Conservation (phyloP, 2,888 invertebrate species). For the Crioceris asparagi region DNA sequence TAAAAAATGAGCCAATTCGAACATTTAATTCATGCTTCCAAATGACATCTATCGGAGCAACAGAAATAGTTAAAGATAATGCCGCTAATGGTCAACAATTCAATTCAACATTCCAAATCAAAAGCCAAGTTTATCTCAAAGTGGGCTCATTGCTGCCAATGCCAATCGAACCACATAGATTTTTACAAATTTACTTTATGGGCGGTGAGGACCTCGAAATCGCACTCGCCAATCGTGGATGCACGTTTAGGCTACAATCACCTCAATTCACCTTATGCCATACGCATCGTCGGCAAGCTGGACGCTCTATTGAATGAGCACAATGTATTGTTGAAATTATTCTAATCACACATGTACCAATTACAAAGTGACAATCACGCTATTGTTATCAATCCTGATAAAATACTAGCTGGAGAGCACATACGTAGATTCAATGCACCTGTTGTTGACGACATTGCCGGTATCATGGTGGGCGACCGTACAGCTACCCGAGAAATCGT, state of each 20-base stretch:
- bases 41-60: too few relatives aligned
- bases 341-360: background rate
- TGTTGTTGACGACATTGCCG: background rate
- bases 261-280: constrained; percentile 4
- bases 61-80: too few relatives aligned
- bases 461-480: background rate
- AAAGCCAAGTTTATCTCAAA: constrained; percentile 4
- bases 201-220: too few relatives aligned
- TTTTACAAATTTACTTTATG: too few relatives aligned
- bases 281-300: constrained; percentile 3
- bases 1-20: too few relatives aligned
- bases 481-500: too few relatives aligned
- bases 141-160: too few relatives aligned
- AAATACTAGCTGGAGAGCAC: too few relatives aligned
- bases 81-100: constrained; percentile 3
- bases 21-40: too few relatives aligned
- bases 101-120: constrained; percentile 1
- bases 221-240: too few relatives aligned
- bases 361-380: background rate
- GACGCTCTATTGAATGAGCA: constrained; percentile 1
- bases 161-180: constrained; percentile 5
- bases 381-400: too few relatives aligned
- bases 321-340: background rate
- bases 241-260: constrained; percentile 5
- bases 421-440: background rate